Evolutionary conservation across 2,888 invertebrate genomes (phyloP), one percentile per base, ranked within the genome.

Genomic region (Teinopalpus imperialis): DNA sequence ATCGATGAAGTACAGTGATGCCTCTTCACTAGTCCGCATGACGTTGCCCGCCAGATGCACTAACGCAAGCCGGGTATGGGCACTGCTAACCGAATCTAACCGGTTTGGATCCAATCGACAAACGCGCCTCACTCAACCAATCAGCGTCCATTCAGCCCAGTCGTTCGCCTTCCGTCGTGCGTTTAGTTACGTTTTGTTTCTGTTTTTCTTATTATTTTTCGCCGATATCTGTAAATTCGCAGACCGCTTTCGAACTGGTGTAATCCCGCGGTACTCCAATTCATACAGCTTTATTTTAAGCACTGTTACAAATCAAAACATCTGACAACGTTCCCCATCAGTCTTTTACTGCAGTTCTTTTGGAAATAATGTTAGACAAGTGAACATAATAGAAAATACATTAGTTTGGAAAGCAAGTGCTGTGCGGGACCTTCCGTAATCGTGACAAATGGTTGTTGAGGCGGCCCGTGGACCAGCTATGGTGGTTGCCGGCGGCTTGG

Each of bases 361-460:
- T 53, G 39, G 51, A 65, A 74, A 85, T 76, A 70, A 87, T 87
- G 87, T 86, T 87, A 74, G 87, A 87, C 76, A 87, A 87, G 81
- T 82, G 71, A 82, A 69, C 46, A 52, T 24, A 43, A 26, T 2
- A 36, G 14, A 34, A 16, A 13, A 30, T 13, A 37, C 32, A 31
- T 23, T 46, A 34, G 36, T 31, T 52, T 39, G 24, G 36, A 48
- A 41, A 46, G 29, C 50, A 53, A 52, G 50, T 60, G 53, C 53
- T 65, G 61, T 59, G 56, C 48, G 63, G 54, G 54, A 35, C 39
- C 43, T 35, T 43, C 35, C 30, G 61, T 59, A 58, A 56, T 64
- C 57, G 53, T 71, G 64, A 76, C 80, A 79, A 83, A 87, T 86
- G 87, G 78, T 86, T 77, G 68, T 78, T 71, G 78, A 66, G 69